Evolutionary conservation across 2,797 vertebrate genomes (phyloP), one percentile per base, ranked within the genome.

Genomic region (Craterocephalus amniculus): DNA sequence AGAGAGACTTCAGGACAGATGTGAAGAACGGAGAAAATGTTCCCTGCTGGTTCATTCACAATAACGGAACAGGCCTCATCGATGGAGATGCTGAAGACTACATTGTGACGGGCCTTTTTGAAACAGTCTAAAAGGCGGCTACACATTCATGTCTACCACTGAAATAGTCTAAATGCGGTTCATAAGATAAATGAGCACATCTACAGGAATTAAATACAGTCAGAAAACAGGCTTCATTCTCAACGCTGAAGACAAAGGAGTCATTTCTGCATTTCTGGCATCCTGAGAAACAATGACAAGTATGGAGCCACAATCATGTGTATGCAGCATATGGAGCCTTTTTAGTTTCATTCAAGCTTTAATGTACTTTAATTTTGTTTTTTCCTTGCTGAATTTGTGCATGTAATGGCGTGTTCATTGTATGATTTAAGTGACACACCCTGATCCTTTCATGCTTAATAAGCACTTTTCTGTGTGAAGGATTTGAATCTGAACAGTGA

Each of bases 31-130:
- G 96, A 4, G 70, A 80, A 2, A 91, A 94, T 0, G 64, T 98
- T 54, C 83, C 92, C 43, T 98, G 97, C 88, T 99, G 97, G 97
- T 97, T 98, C 32, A 77, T 98, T 80, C 97, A 98, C 77, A 89
- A 87, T 81, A 97, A 96, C 0, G 97, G 95, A 64, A 89, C 91
- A 24, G 97, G 96, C n/a, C 90, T 98, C 45, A 93, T 98, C 0
- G 96, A 98, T 0, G 96, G 97, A 36, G 65, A 83, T 34, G 93
- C 90, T 58, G 86, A 84, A 0, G 95, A 98, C 79, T 99, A 98
- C 66, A 82, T 96, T 8, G 89, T 96, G 60, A 86, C 96, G 1
- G 87, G 79, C 11, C 86, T 92, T n/a, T 91, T 78, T 40, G 74
- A 86, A 68, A 78, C 76, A 0, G 36, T 71, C 63, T 77, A 51